Conservation (phyloP, 2,888 invertebrate genomes). For the Apodemia duryi region DNA sequence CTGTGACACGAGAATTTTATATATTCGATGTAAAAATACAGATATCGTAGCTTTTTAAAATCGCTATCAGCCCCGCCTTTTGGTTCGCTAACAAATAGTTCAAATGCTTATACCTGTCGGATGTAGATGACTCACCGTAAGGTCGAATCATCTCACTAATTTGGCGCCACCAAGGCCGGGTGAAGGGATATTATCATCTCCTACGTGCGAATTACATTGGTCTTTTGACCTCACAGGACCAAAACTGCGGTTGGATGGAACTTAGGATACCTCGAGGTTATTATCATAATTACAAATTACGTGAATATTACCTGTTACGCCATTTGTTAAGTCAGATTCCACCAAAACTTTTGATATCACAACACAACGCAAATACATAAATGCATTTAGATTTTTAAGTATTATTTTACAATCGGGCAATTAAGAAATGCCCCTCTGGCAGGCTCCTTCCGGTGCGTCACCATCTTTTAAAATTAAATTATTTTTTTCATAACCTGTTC, state of each 20-base stretch:
- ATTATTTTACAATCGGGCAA: too few species aligned
- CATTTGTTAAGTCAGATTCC: neutral
- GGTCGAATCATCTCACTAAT: conserved; percentile 38
- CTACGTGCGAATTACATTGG: conserved; percentile 44
- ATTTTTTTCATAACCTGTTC: too few species aligned
- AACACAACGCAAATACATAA: neutral
- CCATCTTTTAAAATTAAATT: too few species aligned
- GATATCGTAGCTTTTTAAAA: neutral
- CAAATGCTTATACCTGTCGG: neutral
- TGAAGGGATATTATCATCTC: conserved; percentile 48
- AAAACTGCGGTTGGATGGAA: conserved; percentile 14
- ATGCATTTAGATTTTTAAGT: too few species aligned
- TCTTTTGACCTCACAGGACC: conserved; percentile 14
- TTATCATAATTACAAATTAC: conserved; percentile 7
- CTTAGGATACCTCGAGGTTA: conserved; percentile 3
- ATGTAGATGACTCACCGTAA: conserved; percentile 28
- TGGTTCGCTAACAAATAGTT: neutral
- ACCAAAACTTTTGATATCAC: neutral
- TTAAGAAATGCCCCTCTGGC: too few species aligned
- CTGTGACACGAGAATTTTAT: too few species aligned
- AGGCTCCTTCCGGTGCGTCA: too few species aligned
- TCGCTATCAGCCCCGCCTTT: neutral
- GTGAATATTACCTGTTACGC: neutral
- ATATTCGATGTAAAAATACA: neutral
- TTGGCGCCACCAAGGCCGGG: conserved; percentile 49